A percentile compares a stretch with the other conserved stretches of the same genome.
phyloP scores from a whole-genome alignment of 1,140 invertebrate genomes.

The Heterodera carotae region DNA sequence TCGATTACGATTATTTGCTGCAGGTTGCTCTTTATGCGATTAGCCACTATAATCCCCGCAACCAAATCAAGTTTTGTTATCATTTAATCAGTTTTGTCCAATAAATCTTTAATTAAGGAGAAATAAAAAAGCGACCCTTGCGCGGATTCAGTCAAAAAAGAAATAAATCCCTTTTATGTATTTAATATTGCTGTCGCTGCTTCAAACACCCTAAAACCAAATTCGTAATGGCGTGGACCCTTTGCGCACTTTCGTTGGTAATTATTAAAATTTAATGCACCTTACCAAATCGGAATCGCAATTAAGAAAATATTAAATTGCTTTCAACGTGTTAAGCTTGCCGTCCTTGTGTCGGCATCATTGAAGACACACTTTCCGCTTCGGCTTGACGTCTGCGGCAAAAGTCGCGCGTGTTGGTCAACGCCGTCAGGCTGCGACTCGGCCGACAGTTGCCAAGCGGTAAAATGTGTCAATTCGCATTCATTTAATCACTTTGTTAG shows the following conservation, averaged over 20 bases:
- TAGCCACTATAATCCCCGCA: too few relatives aligned
- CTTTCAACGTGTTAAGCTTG: not conserved
- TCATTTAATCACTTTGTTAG: not conserved
- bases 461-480: not conserved
- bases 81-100: not conserved
- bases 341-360: not conserved
- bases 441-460: constrained; percentile 18
- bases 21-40: too few relatives aligned
- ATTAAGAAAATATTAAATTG: not conserved
- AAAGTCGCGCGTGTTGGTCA: constrained; percentile 23
- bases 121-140: not conserved
- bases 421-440: constrained; percentile 22
- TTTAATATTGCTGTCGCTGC: not conserved
- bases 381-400: constrained; percentile 16
- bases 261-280: not conserved
- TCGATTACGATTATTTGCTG: too few relatives aligned
- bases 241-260: not conserved
- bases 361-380: not conserved
- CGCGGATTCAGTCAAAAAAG: not conserved
- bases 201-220: not conserved
- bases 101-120: too few relatives aligned
- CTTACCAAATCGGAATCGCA: too few relatives aligned
- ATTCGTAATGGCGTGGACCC: not conserved
- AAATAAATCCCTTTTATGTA: too few relatives aligned
- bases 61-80: not conserved